phyloP scores from a whole-genome alignment of 2,113 vertebrate genomes.

The Silurus glanis region DNA sequence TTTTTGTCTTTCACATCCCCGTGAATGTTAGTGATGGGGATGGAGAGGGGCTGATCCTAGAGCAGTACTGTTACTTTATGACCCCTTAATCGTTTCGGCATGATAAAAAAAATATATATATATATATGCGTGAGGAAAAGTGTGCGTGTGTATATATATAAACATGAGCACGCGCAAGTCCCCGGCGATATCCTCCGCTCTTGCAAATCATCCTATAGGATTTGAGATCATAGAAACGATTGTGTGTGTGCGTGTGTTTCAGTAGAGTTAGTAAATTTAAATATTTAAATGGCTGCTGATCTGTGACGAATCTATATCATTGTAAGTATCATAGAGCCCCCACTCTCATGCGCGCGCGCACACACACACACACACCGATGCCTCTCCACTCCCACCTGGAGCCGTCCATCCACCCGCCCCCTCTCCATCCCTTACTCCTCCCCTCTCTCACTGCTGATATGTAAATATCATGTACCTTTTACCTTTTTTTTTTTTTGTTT shows the following conservation, averaged over 20 bases:
- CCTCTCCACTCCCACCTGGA: conserved; percentile 45
- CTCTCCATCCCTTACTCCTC: conserved; percentile 30
- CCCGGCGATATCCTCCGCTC: not conserved
- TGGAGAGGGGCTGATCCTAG: conserved; percentile 32
- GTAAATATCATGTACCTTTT: conserved; percentile 81
- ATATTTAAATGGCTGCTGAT: conserved; percentile 45
- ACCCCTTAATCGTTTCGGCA: not conserved
- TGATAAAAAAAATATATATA: not conserved
- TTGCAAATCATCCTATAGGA: conserved; percentile 19
- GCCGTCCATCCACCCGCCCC: conserved; percentile 40
- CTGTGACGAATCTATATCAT: conserved; percentile 31
- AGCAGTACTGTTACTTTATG: conserved; percentile 3
- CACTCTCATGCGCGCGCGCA: not conserved
- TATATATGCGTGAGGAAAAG: not conserved
- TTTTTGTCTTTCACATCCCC: not conserved
- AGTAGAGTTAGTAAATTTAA: conserved; percentile 30
- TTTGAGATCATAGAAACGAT: conserved; percentile 21
- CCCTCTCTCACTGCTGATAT: conserved; percentile 70
- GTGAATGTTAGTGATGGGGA: conserved; percentile 22
- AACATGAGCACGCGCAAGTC: not conserved
- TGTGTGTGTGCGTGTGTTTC: conserved; percentile 25
- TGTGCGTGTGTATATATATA: not conserved
- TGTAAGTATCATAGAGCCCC: conserved; percentile 38
- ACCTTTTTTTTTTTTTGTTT: conserved; percentile 67
- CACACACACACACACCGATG: not conserved